Base-by-base conservation (phyloP, 2,797 vertebrate species). In the Merluccius polli region DNA sequence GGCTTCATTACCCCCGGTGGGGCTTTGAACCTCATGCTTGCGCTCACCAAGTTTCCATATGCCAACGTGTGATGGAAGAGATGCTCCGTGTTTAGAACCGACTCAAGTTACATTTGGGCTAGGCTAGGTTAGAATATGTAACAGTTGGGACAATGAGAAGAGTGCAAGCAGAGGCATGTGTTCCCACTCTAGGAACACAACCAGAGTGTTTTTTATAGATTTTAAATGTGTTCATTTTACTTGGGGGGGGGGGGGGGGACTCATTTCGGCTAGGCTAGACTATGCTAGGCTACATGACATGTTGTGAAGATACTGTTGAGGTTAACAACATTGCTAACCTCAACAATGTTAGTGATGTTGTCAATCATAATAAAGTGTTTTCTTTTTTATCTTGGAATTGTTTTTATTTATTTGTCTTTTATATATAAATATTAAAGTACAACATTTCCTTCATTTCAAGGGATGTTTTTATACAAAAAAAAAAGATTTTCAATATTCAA, bases 401-500 rank as follows among this genome's bases (percentile, higher is more conserved):
- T 69, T 35, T 73, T 78, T 31, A 35, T 89, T 90, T 87, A 89
- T 85, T 79, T 63, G 74, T 83, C 82, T 83, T 81, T 87, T 84
- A 83, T 88, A 80, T 89, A 91, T 78, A 92, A 81, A 88, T 77
- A 77, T 74, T 86, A 77, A 82, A 89, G 87, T 77, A 88, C 81
- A 88, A 82, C 63, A 77, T 67, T 86, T 83, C 74, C 24, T 75
- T 74, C 27, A 76, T 80, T 71, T 63, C 73, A 77, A 72, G 36
- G 13, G 77, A 44, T 78, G 73, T 70, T 75, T 81, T 84, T 86
- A 84, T 91, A 91, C 94, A 94, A 85, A 94, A 95, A 95, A 96
- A 92, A 94, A 90, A 88, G 92, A 82, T 87, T 85, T 90, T 87
- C 89, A 91, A 93, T 90, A 91, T 91, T 71, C 82, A n/a, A 86